These are phyloP conservation scores for Drosophila prostipennis DNA, from an alignment of 2,888 invertebrate species.

Conservation along the genomic window DNA sequence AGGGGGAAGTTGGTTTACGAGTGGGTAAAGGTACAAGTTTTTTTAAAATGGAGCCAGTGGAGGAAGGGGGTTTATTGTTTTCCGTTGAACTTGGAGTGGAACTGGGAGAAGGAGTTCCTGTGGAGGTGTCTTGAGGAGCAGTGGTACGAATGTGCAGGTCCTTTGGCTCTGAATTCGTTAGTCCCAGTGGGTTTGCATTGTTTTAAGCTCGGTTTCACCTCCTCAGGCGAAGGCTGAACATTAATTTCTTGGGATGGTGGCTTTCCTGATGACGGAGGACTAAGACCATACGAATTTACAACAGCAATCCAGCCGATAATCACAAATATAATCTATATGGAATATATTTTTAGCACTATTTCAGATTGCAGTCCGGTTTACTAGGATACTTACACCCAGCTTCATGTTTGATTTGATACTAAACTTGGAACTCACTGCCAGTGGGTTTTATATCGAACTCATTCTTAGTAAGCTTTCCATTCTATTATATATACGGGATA, in stretches of 20 bases:
- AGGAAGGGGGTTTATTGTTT: no score
- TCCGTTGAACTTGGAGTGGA: no score
- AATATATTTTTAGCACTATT: background rate
- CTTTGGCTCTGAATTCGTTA: background rate
- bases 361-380: slow-evolving; percentile 3
- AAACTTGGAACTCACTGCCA: background rate
- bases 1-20: no score
- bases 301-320: slow-evolving; percentile 9
- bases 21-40: background rate
- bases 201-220: background rate
- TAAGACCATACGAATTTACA: background rate
- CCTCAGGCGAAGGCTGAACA: background rate
- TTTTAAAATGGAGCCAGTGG: no score
- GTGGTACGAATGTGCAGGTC: background rate
- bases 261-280: background rate
- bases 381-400: slow-evolving; percentile 17
- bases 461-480: background rate
- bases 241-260: background rate
- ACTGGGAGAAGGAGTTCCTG: no score
- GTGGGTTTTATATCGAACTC: slow-evolving; percentile 18
- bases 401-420: slow-evolving; percentile 27
- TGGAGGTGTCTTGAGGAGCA: background rate
- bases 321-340: slow-evolving; percentile 8
- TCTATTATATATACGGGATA: no score
- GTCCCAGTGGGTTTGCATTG: background rate